A percentile compares a stretch with the other conserved stretches of the same genome.
These are phyloP conservation scores for Orius insidiosus DNA, from an alignment of 1,140 invertebrate species.

Conservation along the genomic window DNA sequence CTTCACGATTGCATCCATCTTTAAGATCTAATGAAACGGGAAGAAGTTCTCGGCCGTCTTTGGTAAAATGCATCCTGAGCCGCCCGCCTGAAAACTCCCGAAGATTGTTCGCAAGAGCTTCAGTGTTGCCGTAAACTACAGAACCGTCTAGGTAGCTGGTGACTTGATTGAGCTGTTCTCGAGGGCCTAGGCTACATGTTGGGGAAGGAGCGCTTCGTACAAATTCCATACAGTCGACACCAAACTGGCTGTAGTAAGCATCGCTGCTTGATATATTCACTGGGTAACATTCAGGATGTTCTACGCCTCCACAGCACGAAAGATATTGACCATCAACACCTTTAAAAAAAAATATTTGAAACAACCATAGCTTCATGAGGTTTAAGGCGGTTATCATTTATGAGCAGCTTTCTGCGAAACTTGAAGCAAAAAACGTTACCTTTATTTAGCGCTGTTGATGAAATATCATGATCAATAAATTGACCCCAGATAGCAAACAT, in stretches of 20 bases:
- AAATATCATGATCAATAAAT: slow-evolving; percentile 91
- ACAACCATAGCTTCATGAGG: too few relatives aligned
- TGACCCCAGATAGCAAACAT: slow-evolving; percentile 85
- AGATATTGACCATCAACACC: too few relatives aligned
- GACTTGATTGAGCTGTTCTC: slow-evolving; percentile 80
- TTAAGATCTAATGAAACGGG: slow-evolving; percentile 48
- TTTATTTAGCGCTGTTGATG: slow-evolving; percentile 57
- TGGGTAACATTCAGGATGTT: slow-evolving; percentile 24
- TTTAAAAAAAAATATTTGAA: too few relatives aligned
- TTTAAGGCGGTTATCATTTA: too few relatives aligned
- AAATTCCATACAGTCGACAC: slow-evolving; percentile 64
- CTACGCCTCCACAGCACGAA: too few relatives aligned
- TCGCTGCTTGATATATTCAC: slow-evolving; percentile 47
- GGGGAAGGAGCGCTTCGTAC: slow-evolving; percentile 68
- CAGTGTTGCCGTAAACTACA: slow-evolving; percentile 55
- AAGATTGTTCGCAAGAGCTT: slow-evolving; percentile 32
- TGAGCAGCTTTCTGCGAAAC: too few relatives aligned
- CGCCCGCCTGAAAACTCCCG: slow-evolving; percentile 36
- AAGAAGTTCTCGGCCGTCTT: slow-evolving; percentile 44
- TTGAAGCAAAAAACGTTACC: too few relatives aligned
- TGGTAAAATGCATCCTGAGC: slow-evolving; percentile 32
- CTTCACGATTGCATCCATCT: slow-evolving; percentile 55
- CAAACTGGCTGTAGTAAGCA: slow-evolving; percentile 43
- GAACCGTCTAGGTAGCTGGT: slow-evolving; percentile 85
- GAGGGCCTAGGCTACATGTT: slow-evolving; percentile 60